Evolutionary conservation across 2,797 vertebrate species (phyloP).

Genomic region (Rhynchonycteris naso): DNA sequence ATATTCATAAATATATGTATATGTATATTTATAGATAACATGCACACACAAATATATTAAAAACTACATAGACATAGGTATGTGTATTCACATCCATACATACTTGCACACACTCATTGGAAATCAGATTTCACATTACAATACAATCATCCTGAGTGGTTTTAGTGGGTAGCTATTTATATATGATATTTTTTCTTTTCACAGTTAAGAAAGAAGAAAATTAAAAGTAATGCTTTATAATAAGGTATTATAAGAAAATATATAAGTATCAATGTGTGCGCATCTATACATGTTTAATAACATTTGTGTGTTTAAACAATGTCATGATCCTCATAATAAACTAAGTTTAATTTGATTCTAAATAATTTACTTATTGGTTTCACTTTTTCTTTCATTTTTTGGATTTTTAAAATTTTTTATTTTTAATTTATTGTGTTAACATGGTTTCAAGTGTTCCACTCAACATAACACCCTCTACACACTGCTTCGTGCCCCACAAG

Average conservation of each 20-base stretch:
- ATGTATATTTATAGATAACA: neutral
- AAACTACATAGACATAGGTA: neutral
- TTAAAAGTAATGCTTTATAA: neutral
- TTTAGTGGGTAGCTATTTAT: neutral
- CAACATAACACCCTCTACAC: no score
- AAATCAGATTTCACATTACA: neutral
- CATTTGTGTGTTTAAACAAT: neutral
- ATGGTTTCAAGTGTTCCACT: no score
- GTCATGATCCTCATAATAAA: neutral
- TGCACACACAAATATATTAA: neutral
- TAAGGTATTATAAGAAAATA: neutral
- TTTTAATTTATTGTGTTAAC: no score
- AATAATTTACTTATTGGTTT: slow-evolving; percentile 15
- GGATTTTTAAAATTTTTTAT: no score
- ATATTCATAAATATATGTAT: neutral
- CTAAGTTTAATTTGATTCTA: neutral
- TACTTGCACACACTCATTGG: neutral
- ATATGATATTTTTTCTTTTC: neutral
- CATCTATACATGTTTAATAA: neutral
- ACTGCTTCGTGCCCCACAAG: no score
- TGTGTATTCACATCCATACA: neutral
- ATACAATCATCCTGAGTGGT: neutral
- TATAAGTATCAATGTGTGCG: neutral
- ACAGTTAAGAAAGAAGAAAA: slow-evolving; percentile 10
- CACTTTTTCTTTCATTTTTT: neutral